Base-by-base conservation (phyloP, 1,140 invertebrate genomes). In the Venustaconcha ellipsiformis region DNA sequence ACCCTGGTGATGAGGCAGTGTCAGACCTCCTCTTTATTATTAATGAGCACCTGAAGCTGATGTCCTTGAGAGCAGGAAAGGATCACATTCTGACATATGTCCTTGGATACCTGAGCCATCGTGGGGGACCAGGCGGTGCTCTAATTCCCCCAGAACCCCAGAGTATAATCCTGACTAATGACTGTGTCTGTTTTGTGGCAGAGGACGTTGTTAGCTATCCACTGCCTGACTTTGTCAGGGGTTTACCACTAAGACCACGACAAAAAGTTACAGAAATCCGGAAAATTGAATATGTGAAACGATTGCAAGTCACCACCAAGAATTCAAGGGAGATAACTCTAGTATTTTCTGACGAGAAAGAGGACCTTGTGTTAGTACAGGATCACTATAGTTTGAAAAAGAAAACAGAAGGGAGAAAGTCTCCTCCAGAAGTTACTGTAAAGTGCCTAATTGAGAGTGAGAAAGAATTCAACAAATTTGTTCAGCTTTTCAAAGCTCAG, bases 181-280 rank as follows among this genome's bases (percentile, higher is more conserved):
- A 80, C 18, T 82, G 87, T 70, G 55, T 89, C 14, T 85, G 83
- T 75, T 72, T 89, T 14, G 78, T 83, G 0, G 76, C 75, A 64
- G 88, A 89, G 65, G 88, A 89, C 80, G 66, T 86, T 18, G 86
- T 88, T 13, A 88, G 84, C 76, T 89, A 89, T 72, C 88, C 88
- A 12, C 73, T 89, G 17, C 88, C 87, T n/a, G 87, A 87, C 55
- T 89, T 89, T 83, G 87, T 86, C 14, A 68, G 85, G 48, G 84
- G 83, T 23, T 65, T 87, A 20, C 88, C 88, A 18, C 83, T 83
- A 65, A 84, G 81, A 18, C 85, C 86, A 1, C 74, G 84, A 57
- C 84, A 88, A 60, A 68, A 83, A 37, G 79, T 89, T 11, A 65
- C 81, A 12, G 85, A 89, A 56, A 80, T 82, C 20, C 82, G 81